Base-by-base conservation (phyloP, 2,888 invertebrate species). In the Gibbula magus region DNA sequence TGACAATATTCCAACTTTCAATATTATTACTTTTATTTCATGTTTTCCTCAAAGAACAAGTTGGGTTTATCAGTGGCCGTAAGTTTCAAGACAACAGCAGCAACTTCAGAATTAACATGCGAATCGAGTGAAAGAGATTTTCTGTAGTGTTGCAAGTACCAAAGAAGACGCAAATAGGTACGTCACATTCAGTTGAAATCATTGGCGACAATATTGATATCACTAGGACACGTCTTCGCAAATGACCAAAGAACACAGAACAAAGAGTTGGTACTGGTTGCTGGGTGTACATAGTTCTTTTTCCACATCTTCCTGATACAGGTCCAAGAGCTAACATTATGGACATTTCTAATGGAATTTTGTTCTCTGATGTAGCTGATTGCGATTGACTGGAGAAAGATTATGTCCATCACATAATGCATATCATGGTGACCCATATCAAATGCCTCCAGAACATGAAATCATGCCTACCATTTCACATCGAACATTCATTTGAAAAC, bases 251-350 rank as follows among this genome's bases (percentile, higher is more conserved):
- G 53, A 75, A 13, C 66, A 35, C 18, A 75, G 53, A 56, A 56
- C 22, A n/a, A 77, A 77, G 52, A 79, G 76, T 51, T 52, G 32
- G n/a, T 61, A 77, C 39, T 79, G 79, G 79, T 79, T 79, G 77
- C 56, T 79, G 45, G 35, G 35, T 18, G 45, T 77, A 76, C 25
- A 18, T 76, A 29, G 66, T 79, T 32, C 1, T 53, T 8, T 29
- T n/a, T 79, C 61, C 76, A 13, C 10, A n/a, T 76, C 29, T 79
- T 4, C 66, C 39, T 45, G 79, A 79, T 29, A 25, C 22, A 8
- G 4, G 16, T 4, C 76, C 61, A 10, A 51, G 66, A 52, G 53
- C 45, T 22, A 76, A 79, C 32, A 76, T 79, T 0, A 22, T 10
- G 22, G 16, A 22, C 18, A 25, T 78, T 10, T 8, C 32, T 18